Evolutionary conservation across 1,140 invertebrate species (phyloP).

Genomic region (Cyphomyrmex costatus): DNA sequence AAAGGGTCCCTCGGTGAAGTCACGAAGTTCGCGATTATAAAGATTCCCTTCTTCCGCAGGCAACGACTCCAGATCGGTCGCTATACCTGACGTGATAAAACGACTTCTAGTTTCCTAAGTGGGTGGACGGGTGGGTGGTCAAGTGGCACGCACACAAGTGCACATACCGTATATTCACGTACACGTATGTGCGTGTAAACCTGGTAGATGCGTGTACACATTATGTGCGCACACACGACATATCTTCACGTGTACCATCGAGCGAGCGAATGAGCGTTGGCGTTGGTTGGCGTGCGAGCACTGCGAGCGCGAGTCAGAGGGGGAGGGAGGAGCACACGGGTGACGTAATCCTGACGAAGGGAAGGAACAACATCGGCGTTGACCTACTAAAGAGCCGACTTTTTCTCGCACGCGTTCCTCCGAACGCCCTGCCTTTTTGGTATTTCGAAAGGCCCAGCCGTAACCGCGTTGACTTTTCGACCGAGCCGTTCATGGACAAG

Average conservation of each 20-base stretch:
- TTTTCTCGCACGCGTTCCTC: constrained; percentile 70
- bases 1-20: background rate
- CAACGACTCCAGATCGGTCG: constrained; percentile 24
- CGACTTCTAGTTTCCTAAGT: constrained; percentile 64
- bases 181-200: background rate
- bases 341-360: constrained; percentile 78
- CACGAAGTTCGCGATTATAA: constrained; percentile 2
- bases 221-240: constrained; percentile 42
- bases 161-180: background rate
- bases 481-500: background rate
- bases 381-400: constrained; percentile 79
- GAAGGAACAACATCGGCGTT: constrained; percentile 78
- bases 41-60: constrained; percentile 11
- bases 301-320: constrained; percentile 20
- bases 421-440: constrained; percentile 69
- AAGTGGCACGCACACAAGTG: constrained; percentile 46
- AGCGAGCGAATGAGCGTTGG: constrained; percentile 49
- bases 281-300: constrained; percentile 6
- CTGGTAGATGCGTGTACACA: constrained; percentile 16
- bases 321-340: constrained; percentile 60
- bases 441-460: constrained; percentile 42
- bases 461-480: constrained; percentile 3
- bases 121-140: constrained; percentile 73
- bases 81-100: constrained; percentile 66
- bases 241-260: constrained; percentile 63